Evolutionary conservation across 2,797 vertebrate species (phyloP).

Genomic region (Rhinella marina): DNA sequence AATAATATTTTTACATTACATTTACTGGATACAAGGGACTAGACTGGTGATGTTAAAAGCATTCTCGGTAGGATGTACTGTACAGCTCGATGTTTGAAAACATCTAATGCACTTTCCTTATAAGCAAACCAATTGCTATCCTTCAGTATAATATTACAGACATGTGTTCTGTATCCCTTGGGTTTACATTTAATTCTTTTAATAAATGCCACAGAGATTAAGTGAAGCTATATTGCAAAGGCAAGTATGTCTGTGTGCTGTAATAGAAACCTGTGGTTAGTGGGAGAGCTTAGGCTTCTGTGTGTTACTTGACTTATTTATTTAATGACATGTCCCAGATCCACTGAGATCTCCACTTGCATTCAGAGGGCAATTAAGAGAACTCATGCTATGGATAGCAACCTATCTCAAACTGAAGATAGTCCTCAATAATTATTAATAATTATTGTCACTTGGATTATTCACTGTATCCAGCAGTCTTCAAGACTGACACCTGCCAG

Average conservation of each 20-base stretch:
- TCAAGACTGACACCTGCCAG: conserved; percentile 56
- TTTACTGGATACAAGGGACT: conserved; percentile 33
- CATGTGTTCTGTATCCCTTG: conserved; percentile 49
- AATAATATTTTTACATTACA: conserved; percentile 45
- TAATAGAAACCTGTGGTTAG: conserved; percentile 46
- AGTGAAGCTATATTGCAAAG: conserved; percentile 45
- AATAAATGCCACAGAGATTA: conserved; percentile 53
- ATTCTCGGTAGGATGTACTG: conserved; percentile 39
- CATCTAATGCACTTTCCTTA: conserved; percentile 51
- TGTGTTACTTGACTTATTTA: conserved; percentile 49
- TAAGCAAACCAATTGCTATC: conserved; percentile 32
- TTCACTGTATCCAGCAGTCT: conserved; percentile 39
- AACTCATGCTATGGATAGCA: conserved; percentile 33
- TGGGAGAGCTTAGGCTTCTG: conserved; percentile 30
- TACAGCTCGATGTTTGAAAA: conserved; percentile 43
- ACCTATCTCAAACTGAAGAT: conserved; percentile 27
- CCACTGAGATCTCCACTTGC: conserved; percentile 46
- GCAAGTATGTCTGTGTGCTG: conserved; percentile 46
- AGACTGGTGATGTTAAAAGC: conserved; percentile 44
- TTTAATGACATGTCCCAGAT: conserved; percentile 48
- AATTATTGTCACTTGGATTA: conserved; percentile 57
- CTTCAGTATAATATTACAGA: conserved; percentile 48
- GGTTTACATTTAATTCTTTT: conserved; percentile 51
- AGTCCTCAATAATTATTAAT: conserved; percentile 54
- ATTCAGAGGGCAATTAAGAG: conserved; percentile 47